Evolutionary conservation across 2,797 vertebrate genomes (phyloP), one percentile per base, ranked within the genome.

Genomic region (Rhadinocentrus ornatus): DNA sequence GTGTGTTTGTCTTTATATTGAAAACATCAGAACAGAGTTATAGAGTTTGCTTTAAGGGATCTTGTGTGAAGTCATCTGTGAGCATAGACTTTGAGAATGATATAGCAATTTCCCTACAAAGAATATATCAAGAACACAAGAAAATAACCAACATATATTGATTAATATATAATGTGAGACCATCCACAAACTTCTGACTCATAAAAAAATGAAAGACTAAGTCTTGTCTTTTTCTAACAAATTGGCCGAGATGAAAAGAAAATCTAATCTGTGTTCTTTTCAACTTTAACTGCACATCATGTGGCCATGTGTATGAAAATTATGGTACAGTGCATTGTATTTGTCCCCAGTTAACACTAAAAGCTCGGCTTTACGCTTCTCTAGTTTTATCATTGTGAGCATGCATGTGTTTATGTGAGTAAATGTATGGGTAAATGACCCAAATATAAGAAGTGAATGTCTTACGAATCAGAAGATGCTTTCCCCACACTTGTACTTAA

Each of bases 281-380:
- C 16, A 54, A 41, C 31, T 60, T 62, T 32, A 12, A 54, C 65
- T n/a, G 35, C 48, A 62, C 44, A 56, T 54, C 62, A 55, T 60
- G 35, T 50, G 50, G 69, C 22, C 62, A 15, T 69, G 63, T 35
- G 69, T 80, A 22, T 61, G 77, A 52, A 53, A 85, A 75, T 70
- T 59, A 59, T 69, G 60, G 75, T 73, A 71, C 69, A 77, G 57
- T 69, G 75, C 72, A 85, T 80, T 78, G 88, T 80, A 81, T 90
- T 54, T 58, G 71, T 84, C 71, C 82, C 70, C 73, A 67, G 80
- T 67, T 67, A 46, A 71, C 69, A 66, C 79, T 64, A 27, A 24
- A 73, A 64, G 61, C 75, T 87, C 81, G 76, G 81, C 75, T 74
- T 68, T 72, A 78, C 77, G 81, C 68, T 62, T 53, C 64, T 76